Base-by-base conservation (phyloP, 2,888 invertebrate species). In the Allacma fusca region DNA sequence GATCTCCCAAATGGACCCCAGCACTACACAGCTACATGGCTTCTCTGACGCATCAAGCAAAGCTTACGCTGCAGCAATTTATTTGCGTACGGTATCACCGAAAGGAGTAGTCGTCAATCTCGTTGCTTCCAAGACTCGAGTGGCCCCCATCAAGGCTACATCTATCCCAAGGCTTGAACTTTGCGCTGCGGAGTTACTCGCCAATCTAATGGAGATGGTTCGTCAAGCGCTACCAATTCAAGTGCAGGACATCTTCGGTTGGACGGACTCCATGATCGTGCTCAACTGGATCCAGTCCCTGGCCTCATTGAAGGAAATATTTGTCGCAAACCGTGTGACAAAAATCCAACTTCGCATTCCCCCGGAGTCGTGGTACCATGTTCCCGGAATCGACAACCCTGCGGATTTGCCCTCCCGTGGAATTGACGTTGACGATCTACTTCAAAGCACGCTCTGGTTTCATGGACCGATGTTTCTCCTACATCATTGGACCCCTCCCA, bases 61-160 rank as follows among this genome's bases (percentile, higher is more conserved):
- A 40, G 84, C 84, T 13, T 83, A 81, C 43, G 83, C 81, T 4
- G 83, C 84, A 12, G 81, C 79, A 23, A 77, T 84, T 7, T 84
- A 83, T 78, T 16, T 83, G 0, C 70, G 81, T 23, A 29, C 67
- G 0, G 76, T 65, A 7, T 68, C 77, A 59, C 24, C 23, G 0
- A n/a, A 78, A 2, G 78, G 19, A 50, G 28, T 23, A 59, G 13
- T 5, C 28, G 23, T 24, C 1, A 7, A 44, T 5, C n/a, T 75
- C 21, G n/a, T 75, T 24, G 34, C 50, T 21, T 34, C 50, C 5
- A 75, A 75, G 21, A 26, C 67, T 7, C 40, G 65, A n/a, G 44
- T 75, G 13, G 75, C 68, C 4, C 65, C 65, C 9, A 13, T 67
- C 13, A 23, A 50, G n/a, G 24, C 26, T 5, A 2, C 16, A 19